Conservation (phyloP, 2,797 vertebrate genomes). For the Mus spretus region DNA sequence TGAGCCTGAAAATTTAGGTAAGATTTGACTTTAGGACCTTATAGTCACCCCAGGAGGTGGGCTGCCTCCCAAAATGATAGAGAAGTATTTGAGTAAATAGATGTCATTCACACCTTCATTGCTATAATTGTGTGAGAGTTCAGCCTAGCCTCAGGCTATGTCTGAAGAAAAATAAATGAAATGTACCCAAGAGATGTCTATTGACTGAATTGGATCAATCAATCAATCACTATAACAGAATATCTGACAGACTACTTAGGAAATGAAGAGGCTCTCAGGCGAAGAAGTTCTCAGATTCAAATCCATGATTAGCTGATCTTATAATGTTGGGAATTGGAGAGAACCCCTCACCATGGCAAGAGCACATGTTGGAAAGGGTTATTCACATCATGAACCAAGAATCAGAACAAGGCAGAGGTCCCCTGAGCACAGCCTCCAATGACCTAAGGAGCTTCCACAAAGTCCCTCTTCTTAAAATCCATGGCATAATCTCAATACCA, state of each 20-base stretch:
- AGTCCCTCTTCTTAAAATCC: background rate
- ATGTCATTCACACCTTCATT: background rate
- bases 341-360: background rate
- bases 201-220: background rate
- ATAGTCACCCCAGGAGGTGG: background rate
- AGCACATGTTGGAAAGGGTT: background rate
- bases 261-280: background rate
- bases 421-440: background rate
- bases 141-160: background rate
- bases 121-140: background rate
- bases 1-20: background rate
- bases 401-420: background rate
- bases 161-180: background rate
- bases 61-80: background rate
- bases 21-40: background rate
- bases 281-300: background rate
- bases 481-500: background rate
- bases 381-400: background rate
- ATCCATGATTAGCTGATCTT: background rate
- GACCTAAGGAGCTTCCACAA: background rate
- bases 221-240: background rate
- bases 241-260: background rate
- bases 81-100: background rate
- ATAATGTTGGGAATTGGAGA: background rate
- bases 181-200: background rate